These are phyloP conservation scores for Neosilurus hyrtlii DNA, from an alignment of 2,797 vertebrate species.

Conservation along the genomic window DNA sequence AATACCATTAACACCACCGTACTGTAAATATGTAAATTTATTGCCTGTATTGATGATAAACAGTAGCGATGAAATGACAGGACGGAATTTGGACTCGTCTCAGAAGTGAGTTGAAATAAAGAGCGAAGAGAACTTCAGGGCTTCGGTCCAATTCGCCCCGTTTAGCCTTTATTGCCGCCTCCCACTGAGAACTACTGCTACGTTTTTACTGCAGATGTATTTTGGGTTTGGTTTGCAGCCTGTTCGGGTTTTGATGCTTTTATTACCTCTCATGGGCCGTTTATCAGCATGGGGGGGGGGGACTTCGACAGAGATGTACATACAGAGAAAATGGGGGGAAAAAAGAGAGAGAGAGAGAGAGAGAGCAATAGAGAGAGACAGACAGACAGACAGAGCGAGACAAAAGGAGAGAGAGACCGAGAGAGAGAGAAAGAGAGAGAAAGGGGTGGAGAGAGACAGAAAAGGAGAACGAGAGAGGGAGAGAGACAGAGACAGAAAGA, in stretches of 20 bases:
- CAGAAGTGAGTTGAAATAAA: neutral
- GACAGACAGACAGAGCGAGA: too few species aligned
- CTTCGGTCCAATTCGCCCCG: slow-evolving; percentile 43
- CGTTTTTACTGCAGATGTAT: slow-evolving; percentile 76
- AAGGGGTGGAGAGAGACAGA: neutral
- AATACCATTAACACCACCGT: neutral
- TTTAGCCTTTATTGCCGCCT: slow-evolving; percentile 70
- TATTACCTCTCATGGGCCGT: slow-evolving; percentile 41
- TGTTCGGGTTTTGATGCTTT: slow-evolving; percentile 52
- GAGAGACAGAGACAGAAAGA: too few species aligned
- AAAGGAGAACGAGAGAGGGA: too few species aligned
- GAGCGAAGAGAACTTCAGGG: neutral
- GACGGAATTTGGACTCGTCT: neutral
- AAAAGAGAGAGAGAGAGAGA: too few species aligned
- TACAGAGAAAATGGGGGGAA: too few species aligned
- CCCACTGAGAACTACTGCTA: slow-evolving; percentile 79
- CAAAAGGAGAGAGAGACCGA: neutral
- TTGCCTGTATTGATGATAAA: neutral
- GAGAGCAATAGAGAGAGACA: too few species aligned
- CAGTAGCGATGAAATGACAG: neutral
- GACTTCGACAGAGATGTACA: too few species aligned
- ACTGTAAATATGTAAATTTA: too few species aligned
- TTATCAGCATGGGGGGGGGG: neutral
- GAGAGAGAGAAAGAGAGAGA: neutral
- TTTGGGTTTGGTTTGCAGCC: slow-evolving; percentile 78